These are phyloP conservation scores for Puntigrus tetrazona DNA, from an alignment of 2,113 vertebrate genomes.

Conservation along the genomic window DNA sequence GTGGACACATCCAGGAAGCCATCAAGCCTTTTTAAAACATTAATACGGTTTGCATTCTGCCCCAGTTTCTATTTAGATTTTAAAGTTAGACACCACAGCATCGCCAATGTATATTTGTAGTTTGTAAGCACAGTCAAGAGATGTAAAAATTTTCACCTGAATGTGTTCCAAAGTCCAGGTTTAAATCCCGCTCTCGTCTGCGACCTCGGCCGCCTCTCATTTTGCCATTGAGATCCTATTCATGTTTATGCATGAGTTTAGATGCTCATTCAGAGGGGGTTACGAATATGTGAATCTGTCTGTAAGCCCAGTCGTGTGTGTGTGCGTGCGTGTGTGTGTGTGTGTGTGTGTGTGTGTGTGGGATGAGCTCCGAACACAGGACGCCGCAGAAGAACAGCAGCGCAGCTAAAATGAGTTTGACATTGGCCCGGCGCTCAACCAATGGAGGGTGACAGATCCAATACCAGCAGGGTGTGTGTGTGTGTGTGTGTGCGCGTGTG, in stretches of 20 bases:
- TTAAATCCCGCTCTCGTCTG: neutral
- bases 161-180: neutral
- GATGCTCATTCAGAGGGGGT: conserved; percentile 31
- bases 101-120: neutral
- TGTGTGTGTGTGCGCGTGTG: conserved; percentile 16
- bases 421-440: conserved; percentile 68
- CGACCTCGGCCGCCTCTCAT: neutral
- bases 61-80: neutral
- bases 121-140: neutral
- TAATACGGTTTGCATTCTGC: neutral
- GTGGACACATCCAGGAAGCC: no score
- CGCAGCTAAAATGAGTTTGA: conserved; percentile 69
- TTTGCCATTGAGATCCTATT: neutral
- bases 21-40: neutral
- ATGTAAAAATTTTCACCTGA: neutral
- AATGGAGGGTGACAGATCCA: conserved; percentile 74
- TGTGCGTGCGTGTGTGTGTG: conserved; percentile 11
- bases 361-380: neutral
- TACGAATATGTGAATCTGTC: conserved; percentile 30
- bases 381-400: conserved; percentile 56
- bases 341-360: conserved; percentile 11
- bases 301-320: neutral
- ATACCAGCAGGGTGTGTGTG: conserved; percentile 52
- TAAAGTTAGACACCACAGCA: neutral
- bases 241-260: conserved; percentile 36